Conservation (phyloP, 2,113 vertebrate genomes). For the Limnothrissa miodon region DNA sequence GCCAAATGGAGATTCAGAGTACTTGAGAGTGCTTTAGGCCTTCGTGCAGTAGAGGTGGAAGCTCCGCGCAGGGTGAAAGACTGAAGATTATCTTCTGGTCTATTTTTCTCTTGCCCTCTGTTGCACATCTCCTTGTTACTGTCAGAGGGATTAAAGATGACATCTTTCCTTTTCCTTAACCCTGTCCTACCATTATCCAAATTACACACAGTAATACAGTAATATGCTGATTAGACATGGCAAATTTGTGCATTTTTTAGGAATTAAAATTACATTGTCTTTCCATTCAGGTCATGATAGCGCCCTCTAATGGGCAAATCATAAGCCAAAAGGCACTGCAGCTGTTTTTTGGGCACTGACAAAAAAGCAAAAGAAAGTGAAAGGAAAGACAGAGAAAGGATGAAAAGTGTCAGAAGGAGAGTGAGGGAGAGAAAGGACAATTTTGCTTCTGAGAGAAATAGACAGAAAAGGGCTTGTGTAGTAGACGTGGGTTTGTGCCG, state of each 20-base stretch:
- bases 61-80: neutral
- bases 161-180: neutral
- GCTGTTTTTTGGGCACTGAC: neutral
- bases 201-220: neutral
- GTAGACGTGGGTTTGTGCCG: neutral
- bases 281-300: neutral
- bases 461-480: neutral
- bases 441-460: neutral
- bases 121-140: neutral
- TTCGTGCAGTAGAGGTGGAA: neutral
- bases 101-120: neutral
- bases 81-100: neutral
- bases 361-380: neutral
- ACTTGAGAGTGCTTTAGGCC: neutral
- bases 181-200: neutral
- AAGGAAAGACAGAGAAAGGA: neutral
- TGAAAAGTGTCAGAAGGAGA: neutral
- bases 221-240: no score
- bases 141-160: neutral
- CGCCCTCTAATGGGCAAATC: neutral
- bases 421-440: neutral
- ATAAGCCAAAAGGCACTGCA: neutral
- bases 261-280: neutral
- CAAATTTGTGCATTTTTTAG: neutral
- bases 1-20: neutral